A percentile compares a stretch with the other conserved stretches of the same genome.
phyloP scores from a whole-genome alignment of 1,140 invertebrate species.

The Calephelis virginiensis region DNA sequence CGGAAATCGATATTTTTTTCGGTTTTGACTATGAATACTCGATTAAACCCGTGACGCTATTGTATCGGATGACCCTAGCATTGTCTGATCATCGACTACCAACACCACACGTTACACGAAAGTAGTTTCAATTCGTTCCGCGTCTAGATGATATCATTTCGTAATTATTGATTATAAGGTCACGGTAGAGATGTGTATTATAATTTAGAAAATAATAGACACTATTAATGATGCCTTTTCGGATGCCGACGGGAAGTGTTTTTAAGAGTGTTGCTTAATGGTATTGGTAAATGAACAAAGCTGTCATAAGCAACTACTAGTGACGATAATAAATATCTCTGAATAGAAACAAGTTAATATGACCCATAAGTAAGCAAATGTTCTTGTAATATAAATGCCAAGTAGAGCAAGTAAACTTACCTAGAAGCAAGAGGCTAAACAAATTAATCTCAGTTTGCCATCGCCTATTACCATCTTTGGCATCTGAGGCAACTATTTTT shows the following conservation, averaged over 20 bases:
- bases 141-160: conserved; percentile 58
- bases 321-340: too few species aligned
- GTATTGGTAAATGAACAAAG: too few species aligned
- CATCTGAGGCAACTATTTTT: too few species aligned
- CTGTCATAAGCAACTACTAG: too few species aligned
- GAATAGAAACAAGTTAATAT: too few species aligned
- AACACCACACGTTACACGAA: conserved; percentile 39
- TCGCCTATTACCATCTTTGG: too few species aligned
- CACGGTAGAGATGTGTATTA: conserved; percentile 45
- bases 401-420: too few species aligned
- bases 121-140: conserved; percentile 63
- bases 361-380: too few species aligned
- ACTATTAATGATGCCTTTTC: conserved; percentile 49
- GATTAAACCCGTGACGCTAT: conserved; percentile 68
- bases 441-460: too few species aligned
- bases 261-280: not conserved
- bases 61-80: conserved; percentile 67
- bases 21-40: conserved; percentile 66
- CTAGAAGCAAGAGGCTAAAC: too few species aligned
- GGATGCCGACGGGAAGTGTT: conserved; percentile 5
- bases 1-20: conserved; percentile 79
- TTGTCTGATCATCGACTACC: conserved; percentile 53
- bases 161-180: conserved; percentile 74
- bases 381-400: too few species aligned
- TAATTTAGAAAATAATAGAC: conserved; percentile 23